Conservation (phyloP, 1,140 invertebrate species). For the Aphaenogaster rudis region DNA sequence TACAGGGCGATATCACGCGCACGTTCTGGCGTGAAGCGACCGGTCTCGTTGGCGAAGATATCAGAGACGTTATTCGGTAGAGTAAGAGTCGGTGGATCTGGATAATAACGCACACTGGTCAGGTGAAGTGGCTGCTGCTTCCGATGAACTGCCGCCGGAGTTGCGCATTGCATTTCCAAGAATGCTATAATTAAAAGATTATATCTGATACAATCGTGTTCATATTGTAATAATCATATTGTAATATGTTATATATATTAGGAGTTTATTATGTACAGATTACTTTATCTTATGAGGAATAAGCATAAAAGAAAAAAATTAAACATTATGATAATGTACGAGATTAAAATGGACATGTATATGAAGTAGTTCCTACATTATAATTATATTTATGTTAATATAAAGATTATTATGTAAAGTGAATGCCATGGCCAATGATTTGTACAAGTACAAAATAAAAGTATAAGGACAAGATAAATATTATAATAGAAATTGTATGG, state of each 20-base stretch:
- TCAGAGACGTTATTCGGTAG: conserved; percentile 85
- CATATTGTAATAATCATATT: background rate
- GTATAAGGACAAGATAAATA: background rate
- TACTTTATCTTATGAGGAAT: background rate
- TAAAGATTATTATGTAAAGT: conserved; percentile 19
- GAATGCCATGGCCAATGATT: background rate
- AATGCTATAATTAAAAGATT: conserved; percentile 18
- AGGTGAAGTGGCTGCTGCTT: conserved; percentile 74
- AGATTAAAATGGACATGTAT: background rate
- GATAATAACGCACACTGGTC: conserved; percentile 77
- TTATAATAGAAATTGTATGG: background rate
- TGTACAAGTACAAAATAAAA: background rate
- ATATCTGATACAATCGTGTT: background rate
- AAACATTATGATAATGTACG: background rate
- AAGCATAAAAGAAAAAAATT: too few species aligned
- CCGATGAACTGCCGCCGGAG: conserved; percentile 7
- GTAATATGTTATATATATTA: background rate
- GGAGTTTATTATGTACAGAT: background rate
- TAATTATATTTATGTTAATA: conserved; percentile 25
- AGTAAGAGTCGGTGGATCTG: conserved; percentile 80
- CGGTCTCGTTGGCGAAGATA: conserved; percentile 86
- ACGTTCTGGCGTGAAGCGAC: conserved; percentile 89
- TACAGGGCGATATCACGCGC: conserved; percentile 88
- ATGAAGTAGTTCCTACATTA: background rate
- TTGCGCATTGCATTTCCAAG: conserved; percentile 51